Base-by-base conservation (phyloP, 2,113 vertebrate genomes). In the Peucedramus taeniatus region DNA sequence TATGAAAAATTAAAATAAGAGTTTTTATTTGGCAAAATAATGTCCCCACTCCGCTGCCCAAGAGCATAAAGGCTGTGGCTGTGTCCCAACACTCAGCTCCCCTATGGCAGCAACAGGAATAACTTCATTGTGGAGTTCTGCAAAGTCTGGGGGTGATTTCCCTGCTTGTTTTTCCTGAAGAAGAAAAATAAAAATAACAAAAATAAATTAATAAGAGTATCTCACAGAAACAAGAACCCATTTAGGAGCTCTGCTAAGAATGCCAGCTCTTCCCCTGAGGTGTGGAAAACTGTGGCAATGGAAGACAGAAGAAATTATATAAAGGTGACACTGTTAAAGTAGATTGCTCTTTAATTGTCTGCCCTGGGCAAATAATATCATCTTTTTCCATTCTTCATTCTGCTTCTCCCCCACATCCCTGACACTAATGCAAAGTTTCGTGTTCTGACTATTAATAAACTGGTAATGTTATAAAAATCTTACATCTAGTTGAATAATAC, bases 401-500 rank as follows among this genome's bases (percentile, higher is more conserved):
- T 92, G 78, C 79, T 90, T 87, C 84, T 95, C 49, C 83, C 74
- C 71, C 71, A 90, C 91, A 83, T 90, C 88, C 61, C 89, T 93
- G 86, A 96, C 91, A 96, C 71, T 95, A 90, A 94, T 51, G 50
- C 74, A 93, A 90, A 72, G 92, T 94, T 96, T 93, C 56, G 39
- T 92, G 97, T 96, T 95, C 90, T 86, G 97, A 65, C 68, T 93
- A 88, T 91, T 97, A 97, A 97, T 95, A 97, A 96, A 87, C 87
- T 92, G 66, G 47, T 93, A 92, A 89, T 68, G 71, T 80, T 96
- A 93, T 80, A 95, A 96, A 96, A 82, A 54, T 60, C 71, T 87
- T 96, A 88, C 66, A 89, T 89, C 65, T 91, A 20, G 13, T 76
- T 89, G 71, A 93, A 65, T 90, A 93, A 94, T 54, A 87, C 61